Evolutionary conservation across 2,797 vertebrate genomes (phyloP).

Genomic region (Argyrosomus regius): DNA sequence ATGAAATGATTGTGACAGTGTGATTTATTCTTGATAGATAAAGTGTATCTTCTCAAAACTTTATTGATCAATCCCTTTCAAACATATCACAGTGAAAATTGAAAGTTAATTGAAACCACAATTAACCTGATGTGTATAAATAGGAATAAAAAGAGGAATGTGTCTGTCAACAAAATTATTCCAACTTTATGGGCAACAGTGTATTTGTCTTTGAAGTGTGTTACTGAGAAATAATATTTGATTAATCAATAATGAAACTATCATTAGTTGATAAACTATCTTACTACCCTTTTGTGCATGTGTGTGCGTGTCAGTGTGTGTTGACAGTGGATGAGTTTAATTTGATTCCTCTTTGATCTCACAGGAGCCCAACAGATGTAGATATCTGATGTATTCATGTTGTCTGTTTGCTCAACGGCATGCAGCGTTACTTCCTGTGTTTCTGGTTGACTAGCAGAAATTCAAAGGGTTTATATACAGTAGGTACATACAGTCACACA

Average conservation of each 20-base stretch:
- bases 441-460: constrained; percentile 9
- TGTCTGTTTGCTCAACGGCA: constrained; percentile 14
- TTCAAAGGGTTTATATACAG: background rate
- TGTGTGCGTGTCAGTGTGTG: background rate
- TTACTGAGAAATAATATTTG: background rate
- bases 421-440: constrained; percentile 13
- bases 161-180: too few relatives aligned
- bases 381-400: constrained; percentile 13
- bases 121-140: too few relatives aligned
- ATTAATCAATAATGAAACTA: background rate
- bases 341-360: constrained; percentile 30
- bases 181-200: background rate
- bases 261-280: background rate
- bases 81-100: too few relatives aligned
- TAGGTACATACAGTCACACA: constrained; percentile 1
- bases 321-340: constrained; percentile 6
- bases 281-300: background rate
- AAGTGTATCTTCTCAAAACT: too few relatives aligned
- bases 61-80: too few relatives aligned
- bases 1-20: too few relatives aligned
- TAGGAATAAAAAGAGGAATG: too few relatives aligned
- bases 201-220: background rate
- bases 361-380: constrained; percentile 17
- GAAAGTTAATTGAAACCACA: too few relatives aligned
- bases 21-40: too few relatives aligned